Evolutionary conservation across 2,888 invertebrate genomes (phyloP), one percentile per base, ranked within the genome.

Genomic region (Plebejus argus): DNA sequence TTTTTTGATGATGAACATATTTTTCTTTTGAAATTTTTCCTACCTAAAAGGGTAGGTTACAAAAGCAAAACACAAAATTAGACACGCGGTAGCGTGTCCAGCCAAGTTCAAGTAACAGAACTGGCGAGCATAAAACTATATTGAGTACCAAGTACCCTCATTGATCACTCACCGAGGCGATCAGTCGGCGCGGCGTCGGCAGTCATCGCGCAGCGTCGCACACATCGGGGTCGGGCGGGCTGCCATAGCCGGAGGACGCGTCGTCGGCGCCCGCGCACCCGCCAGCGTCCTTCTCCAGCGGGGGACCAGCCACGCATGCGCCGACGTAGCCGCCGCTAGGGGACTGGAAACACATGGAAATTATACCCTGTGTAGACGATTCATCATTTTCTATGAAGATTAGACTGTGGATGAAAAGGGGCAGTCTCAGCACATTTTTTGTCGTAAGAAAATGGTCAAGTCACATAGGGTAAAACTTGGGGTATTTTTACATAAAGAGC

Each of bases 201-300:
- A 93, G 94, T 94, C 93, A 93, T 93, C 94, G 93, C 81, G 91
- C 93, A 81, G 92, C 92, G 80, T 94, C 94, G 85, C 90, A 95
- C 83, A 96, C 96, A 83, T 96, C 96, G 18, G 96, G 96, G 88
- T 96, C 96, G 45, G 97, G 94, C 82, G 94, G 97, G 90, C 97
- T 97, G 84, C 97, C 97, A 91, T 97, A 97, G 2, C 97, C 97
- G 88, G 96, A 97, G 85, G 96, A 96, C 35, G 96, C 96, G 88
- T 97, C 97, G 84, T 97, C 97, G 0, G 93, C 94, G 81, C 91
- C 93, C 71, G 90, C 94, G 86, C 91, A 91, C 0, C 90, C 91
- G 1, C 89, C 93, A 56, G 86, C 91, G 78, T 93, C 93, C 83
- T 93, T 91, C 76, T 92, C 93, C 70, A 89, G 84, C 58, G 89